Base-by-base conservation (phyloP, 2,888 invertebrate species). In the Escarpia spicata region DNA sequence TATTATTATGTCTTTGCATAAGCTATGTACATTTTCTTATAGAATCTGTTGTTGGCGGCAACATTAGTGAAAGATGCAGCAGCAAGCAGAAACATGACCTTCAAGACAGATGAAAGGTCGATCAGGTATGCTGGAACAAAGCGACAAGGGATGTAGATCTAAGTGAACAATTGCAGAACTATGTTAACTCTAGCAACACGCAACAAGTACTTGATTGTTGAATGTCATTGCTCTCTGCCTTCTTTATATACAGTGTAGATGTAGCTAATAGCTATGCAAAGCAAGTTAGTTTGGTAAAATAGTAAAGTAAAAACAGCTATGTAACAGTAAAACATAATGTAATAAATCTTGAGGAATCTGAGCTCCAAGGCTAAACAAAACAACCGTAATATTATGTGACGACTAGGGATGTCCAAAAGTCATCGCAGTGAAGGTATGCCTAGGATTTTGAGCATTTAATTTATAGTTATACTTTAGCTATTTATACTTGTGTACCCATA, bases 1-100 rank as follows among this genome's bases (percentile, higher is more conserved):
- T 6, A 75, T 26, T 26, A 15, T 26, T 52, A 26, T 75, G 75
- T 19, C 26, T 26, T 75, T 75, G 75, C 6, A 26, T 75, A 75
- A 15, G 19, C n/a, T 26, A 75, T 2, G 75, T 75, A 75, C 37
- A 6, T 91, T 43, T 4, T 52, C 9, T 94, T 94, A 60, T 93
- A 96, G 96, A 94, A 95, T 92, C 92, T 95, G n/a, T 92, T 95
- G 92, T 92, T 96, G 45, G 96, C 96, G 60, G 94, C 95, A 89
- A 95, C 95, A 26, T 92, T 96, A 15, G 95, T 96, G 44, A 93
- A 94, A 91, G 96, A 96, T 95, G 96, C 96, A 9, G 95, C 95
- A 19, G 94, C 26, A 75, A 75, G 75, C 75, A 75, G 95, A 90
- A 95, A 95, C 92, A 94, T 96, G 92, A 93, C 93, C 15, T 96